These are phyloP conservation scores for Mantis religiosa DNA, from an alignment of 2,888 invertebrate species.

Conservation along the genomic window DNA sequence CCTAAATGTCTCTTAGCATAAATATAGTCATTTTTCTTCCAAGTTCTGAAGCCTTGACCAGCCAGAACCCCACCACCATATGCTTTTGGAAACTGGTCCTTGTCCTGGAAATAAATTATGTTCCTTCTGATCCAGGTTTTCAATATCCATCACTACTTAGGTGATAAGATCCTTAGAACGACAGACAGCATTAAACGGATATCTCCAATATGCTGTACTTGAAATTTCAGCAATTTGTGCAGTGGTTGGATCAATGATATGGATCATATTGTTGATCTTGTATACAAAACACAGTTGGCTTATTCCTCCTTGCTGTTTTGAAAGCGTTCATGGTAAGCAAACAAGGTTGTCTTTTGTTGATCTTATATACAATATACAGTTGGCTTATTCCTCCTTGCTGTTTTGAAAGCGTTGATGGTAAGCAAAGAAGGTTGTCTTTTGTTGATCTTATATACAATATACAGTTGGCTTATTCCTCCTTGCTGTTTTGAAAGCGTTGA, in stretches of 20 bases:
- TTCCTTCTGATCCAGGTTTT: constrained; percentile 69
- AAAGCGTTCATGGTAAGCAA: constrained; percentile 84
- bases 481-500: constrained; percentile 79
- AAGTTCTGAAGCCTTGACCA: no score
- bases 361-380: constrained; percentile 81
- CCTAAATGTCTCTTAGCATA: no score
- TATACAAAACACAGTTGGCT: constrained; percentile 82
- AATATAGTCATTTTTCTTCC: no score
- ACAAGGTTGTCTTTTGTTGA: constrained; percentile 86
- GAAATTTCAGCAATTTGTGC: constrained; percentile 85
- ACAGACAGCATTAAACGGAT: constrained; percentile 82
- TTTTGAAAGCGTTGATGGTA: no score
- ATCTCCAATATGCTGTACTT: constrained; percentile 76
- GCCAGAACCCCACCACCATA: no score
- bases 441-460: constrained; percentile 83
- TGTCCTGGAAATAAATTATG: constrained; percentile 80
- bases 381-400: constrained; percentile 85
- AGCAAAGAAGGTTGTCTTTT: constrained; percentile 78
- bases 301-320: constrained; percentile 85
- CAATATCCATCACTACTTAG: constrained; percentile 93
- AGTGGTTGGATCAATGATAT: constrained; percentile 86
- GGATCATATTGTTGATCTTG: constrained; percentile 83
- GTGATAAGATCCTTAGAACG: constrained; percentile 87
- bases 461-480: constrained; percentile 84
- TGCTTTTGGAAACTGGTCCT: constrained; percentile 79